Percentiles rank a stretch among this genome's conserved stretches.
These are phyloP conservation scores for Philhelius pedissequus DNA, from an alignment of 2,888 invertebrate genomes.

Conservation along the genomic window DNA sequence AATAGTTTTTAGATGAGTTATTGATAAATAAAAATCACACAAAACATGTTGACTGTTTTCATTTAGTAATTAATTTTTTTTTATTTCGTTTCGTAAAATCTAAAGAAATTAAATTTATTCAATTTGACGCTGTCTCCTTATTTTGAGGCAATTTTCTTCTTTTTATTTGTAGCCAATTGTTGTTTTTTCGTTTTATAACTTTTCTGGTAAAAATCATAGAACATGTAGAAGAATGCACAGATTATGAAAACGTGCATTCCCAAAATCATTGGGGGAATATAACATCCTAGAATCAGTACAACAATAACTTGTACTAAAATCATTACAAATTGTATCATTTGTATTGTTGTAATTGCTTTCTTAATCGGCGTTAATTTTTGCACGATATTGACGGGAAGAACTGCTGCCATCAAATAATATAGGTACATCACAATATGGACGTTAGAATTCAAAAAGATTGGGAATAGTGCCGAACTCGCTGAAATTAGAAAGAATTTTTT, in stretches of 20 bases:
- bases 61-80: background rate
- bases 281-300: constrained; percentile 81
- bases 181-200: constrained; percentile 67
- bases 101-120: background rate
- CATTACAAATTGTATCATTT: constrained; percentile 86
- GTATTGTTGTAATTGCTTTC: constrained; percentile 82
- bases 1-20: too few relatives aligned
- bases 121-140: background rate
- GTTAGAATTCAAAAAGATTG: constrained; percentile 83
- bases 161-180: background rate
- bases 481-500: constrained; percentile 55
- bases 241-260: constrained; percentile 83
- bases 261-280: constrained; percentile 80
- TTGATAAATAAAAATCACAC: too few relatives aligned
- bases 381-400: constrained; percentile 81
- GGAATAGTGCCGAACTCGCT: constrained; percentile 85
- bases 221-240: constrained; percentile 84
- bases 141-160: background rate
- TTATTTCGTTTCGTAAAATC: background rate
- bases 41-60: background rate
- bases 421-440: constrained; percentile 88
- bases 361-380: constrained; percentile 82
- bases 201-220: constrained; percentile 84
- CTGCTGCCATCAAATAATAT: constrained; percentile 85
- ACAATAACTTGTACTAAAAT: constrained; percentile 82